These are phyloP conservation scores for Spodoptera picta DNA, from an alignment of 2,888 invertebrate genomes.

Conservation along the genomic window DNA sequence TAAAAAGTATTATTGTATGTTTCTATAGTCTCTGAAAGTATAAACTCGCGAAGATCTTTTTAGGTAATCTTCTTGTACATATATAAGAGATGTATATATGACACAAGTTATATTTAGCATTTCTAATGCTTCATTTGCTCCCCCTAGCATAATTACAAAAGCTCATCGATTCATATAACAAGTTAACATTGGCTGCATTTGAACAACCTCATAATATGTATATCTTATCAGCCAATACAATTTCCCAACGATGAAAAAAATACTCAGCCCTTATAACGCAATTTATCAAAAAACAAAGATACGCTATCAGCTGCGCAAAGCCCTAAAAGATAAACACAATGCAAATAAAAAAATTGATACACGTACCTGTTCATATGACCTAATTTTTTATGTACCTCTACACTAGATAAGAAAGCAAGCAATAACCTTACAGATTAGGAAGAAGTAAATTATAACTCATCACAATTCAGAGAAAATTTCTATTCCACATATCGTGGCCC, in stretches of 20 bases:
- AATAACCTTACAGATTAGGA: conserved; percentile 72
- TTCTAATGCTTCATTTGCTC: too few relatives aligned
- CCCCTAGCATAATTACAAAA: too few relatives aligned
- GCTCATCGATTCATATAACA: too few relatives aligned
- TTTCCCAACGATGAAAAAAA: conserved; percentile 21
- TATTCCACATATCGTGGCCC: conserved; percentile 77
- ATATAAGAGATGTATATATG: too few relatives aligned
- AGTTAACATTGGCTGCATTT: too few relatives aligned
- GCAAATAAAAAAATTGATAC: conserved; percentile 75
- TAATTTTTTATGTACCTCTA: conserved; percentile 77
- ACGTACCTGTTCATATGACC: conserved; percentile 80
- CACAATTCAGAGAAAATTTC: conserved; percentile 87
- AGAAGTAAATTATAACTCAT: conserved; percentile 72
- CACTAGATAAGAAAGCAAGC: conserved; percentile 87
- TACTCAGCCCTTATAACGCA: conserved; percentile 47
- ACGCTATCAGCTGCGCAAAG: conserved; percentile 57
- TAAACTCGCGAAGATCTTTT: too few relatives aligned
- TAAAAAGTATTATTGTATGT: conserved; percentile 7
- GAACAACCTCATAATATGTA: too few relatives aligned
- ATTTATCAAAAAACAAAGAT: conserved; percentile 59
- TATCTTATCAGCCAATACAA: conserved; percentile 3
- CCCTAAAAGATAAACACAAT: conserved; percentile 66
- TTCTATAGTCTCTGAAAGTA: background rate
- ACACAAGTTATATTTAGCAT: too few relatives aligned
- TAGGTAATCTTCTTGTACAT: too few relatives aligned